Percentiles rank a stretch among this genome's conserved stretches.
phyloP scores from a whole-genome alignment of 2,888 invertebrate species.

The Cerastis leucographa region DNA sequence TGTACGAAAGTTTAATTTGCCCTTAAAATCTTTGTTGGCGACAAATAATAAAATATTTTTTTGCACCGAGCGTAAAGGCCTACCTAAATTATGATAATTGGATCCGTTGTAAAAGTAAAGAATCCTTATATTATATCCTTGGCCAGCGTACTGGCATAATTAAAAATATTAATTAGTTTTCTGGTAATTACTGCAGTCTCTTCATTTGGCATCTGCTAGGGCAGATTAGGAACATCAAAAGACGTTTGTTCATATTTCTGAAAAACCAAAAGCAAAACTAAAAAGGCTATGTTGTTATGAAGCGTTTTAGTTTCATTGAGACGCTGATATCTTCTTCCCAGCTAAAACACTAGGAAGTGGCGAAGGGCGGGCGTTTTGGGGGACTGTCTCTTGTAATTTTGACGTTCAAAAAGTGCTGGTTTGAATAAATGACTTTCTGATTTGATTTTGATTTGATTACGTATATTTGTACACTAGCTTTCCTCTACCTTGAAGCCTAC shows the following conservation, averaged over 20 bases:
- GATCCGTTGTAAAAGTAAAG: slow-evolving; percentile 23
- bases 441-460: too few species aligned
- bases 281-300: not conserved
- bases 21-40: not conserved
- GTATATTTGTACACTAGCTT: too few species aligned
- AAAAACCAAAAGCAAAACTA: not conserved
- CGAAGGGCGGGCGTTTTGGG: too few species aligned
- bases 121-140: slow-evolving; percentile 26
- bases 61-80: not conserved
- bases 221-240: too few species aligned
- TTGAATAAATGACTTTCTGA: too few species aligned
- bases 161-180: slow-evolving; percentile 51
- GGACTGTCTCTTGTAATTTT: too few species aligned
- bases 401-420: too few species aligned
- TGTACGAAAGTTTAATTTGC: not conserved
- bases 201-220: slow-evolving; percentile 7
- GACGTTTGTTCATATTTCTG: not conserved
- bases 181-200: slow-evolving; percentile 8
- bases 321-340: too few species aligned
- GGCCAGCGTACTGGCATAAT: slow-evolving; percentile 35
- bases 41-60: not conserved
- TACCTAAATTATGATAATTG: slow-evolving; percentile 42
- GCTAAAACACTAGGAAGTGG: too few species aligned
- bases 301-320: not conserved
- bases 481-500: too few species aligned